Base-by-base conservation (phyloP, 2,113 vertebrate genomes). In the Gracilinanus agilis region DNA sequence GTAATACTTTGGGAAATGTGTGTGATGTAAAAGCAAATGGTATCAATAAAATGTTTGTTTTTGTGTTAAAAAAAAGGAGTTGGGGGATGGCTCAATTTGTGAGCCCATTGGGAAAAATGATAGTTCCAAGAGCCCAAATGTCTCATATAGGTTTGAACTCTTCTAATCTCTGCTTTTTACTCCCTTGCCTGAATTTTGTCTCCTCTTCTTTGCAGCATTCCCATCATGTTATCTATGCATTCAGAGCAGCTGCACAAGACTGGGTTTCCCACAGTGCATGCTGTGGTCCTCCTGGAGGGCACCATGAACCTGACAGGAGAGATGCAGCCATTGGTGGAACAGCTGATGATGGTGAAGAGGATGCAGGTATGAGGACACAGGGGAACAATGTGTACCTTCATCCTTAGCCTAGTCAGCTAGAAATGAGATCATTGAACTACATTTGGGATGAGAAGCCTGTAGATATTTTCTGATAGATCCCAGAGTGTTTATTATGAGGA, bases 281-380 rank as follows among this genome's bases (percentile, higher is more conserved):
- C 99, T 0, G 99, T 99, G 96, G 98, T 99, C 95, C 99, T 99
- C 99, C 98, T 99, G 88, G 99, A 99, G 96, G 99, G 99, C 1
- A 99, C 99, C 97, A 99, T 99, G 99, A 99, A 99, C 98, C 98
- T 99, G 97, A 99, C 99, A 0, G 99, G 99, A 12, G 99, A 99
- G 96, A 99, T 98, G 0, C 99, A 99, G 97, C 99, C 99, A 0
- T 98, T 99, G 91, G 99, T 99, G 95, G 99, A 99, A 96, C 99
- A 99, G 98, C 98, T 99, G 89, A 99, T 99, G 99, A 99, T 99
- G 99, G 99, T 99, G 96, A 99, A 99, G 98, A 99, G 99, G 97
- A 99, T 99, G 99, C 99, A 99, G 99, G 99, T 99, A 96, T 93
- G 92, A 23, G 25, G 44, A 27, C 55, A 75, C 10, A 49, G 44